A percentile compares a stretch with the other conserved stretches of the same genome.
phyloP scores from a whole-genome alignment of 2,113 vertebrate species.

The Zapus hudsonius region DNA sequence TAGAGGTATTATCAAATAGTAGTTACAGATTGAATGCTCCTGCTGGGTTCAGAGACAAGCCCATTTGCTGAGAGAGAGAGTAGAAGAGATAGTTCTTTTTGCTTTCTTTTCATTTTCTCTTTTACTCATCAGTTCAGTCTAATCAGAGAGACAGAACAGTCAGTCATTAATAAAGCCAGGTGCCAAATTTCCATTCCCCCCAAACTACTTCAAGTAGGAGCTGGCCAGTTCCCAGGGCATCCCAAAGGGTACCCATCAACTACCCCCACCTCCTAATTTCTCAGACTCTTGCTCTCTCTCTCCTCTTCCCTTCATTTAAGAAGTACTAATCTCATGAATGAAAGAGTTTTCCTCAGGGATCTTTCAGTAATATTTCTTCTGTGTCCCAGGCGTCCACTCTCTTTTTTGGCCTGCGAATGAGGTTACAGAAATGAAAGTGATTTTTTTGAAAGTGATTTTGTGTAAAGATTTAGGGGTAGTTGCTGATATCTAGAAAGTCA shows the following conservation, averaged over 20 bases:
- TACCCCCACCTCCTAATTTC: background rate
- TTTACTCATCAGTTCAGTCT: constrained; percentile 30
- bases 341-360: background rate
- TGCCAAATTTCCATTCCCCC: constrained; percentile 15
- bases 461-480: constrained; percentile 14
- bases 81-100: constrained; percentile 40
- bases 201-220: constrained; percentile 26
- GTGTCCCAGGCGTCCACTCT: background rate
- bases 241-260: background rate
- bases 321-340: constrained; percentile 34
- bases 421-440: constrained; percentile 44
- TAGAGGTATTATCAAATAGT: constrained; percentile 14
- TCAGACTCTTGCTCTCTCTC: background rate
- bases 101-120: constrained; percentile 14
- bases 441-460: constrained; percentile 42
- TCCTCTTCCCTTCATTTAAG: background rate
- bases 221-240: background rate
- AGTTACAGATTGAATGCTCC: constrained; percentile 4
- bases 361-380: constrained; percentile 12
- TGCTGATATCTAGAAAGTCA: constrained; percentile 38
- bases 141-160: constrained; percentile 58
- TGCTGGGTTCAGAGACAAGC: constrained; percentile 5
- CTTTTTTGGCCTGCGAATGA: constrained; percentile 16
- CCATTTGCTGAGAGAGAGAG: background rate
- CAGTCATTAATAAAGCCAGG: constrained; percentile 50